Percentiles rank a stretch among this genome's conserved stretches.
phyloP scores from a whole-genome alignment of 2,888 invertebrate species.

The Tachina grossa region DNA sequence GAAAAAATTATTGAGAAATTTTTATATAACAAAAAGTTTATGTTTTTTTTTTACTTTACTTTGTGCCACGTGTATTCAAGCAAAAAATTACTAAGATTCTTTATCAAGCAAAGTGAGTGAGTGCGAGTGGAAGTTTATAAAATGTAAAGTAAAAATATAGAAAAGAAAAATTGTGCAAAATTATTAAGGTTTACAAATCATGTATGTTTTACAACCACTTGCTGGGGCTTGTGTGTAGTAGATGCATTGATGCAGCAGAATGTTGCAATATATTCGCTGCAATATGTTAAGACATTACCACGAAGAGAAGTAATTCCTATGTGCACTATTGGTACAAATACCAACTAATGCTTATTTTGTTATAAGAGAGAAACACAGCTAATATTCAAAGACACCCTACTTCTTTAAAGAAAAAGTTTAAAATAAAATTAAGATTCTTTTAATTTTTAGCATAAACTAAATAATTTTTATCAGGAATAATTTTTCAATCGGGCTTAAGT shows the following conservation, averaged over 20 bases:
- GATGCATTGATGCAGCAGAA: conserved; percentile 13
- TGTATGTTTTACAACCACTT: conserved; percentile 53
- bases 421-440: too few species aligned
- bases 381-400: too few species aligned
- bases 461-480: too few species aligned
- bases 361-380: neutral
- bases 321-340: neutral
- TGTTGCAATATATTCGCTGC: conserved; percentile 1
- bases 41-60: conserved; percentile 15
- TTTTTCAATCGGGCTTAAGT: too few species aligned
- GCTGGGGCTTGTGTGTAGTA: neutral
- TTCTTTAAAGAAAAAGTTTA: too few species aligned
- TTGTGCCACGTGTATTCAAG: conserved; percentile 53
- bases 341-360: neutral
- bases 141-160: conserved; percentile 52
- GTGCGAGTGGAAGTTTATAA: conserved; percentile 54
- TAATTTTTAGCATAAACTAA: too few species aligned
- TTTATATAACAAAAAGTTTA: conserved; percentile 2
- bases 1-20: conserved; percentile 14
- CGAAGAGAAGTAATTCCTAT: neutral
- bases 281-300: neutral
- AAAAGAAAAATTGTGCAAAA: conserved; percentile 48
- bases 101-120: conserved; percentile 40
- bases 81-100: conserved; percentile 63
- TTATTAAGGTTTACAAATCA: conserved; percentile 66